Conservation (phyloP, 2,113 vertebrate genomes). For the human (Homo sapiens) region GRCh38 chr3:71822501-71823000, state of each 20-base stretch:
- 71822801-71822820: not conserved
- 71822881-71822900: not conserved
- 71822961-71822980: not conserved
- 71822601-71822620: not conserved
- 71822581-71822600: not conserved
- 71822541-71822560: not conserved
- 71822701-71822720: not conserved
- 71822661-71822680: not conserved
- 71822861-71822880: not conserved
- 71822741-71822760: not conserved
- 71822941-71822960: not conserved
- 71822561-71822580: not conserved
- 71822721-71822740: not conserved
- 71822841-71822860: not conserved
- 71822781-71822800: not conserved
- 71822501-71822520: not conserved
- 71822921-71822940: not conserved
- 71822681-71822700: not conserved
- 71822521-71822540: not conserved
- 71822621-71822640: not conserved
- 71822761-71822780: not conserved
- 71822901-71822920: not conserved
- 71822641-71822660: not conserved
- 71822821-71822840: not conserved
- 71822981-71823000: no score